Evolutionary conservation across 2,113 vertebrate genomes (phyloP).

Genomic region (Dicerorhinus sumatrensis): DNA sequence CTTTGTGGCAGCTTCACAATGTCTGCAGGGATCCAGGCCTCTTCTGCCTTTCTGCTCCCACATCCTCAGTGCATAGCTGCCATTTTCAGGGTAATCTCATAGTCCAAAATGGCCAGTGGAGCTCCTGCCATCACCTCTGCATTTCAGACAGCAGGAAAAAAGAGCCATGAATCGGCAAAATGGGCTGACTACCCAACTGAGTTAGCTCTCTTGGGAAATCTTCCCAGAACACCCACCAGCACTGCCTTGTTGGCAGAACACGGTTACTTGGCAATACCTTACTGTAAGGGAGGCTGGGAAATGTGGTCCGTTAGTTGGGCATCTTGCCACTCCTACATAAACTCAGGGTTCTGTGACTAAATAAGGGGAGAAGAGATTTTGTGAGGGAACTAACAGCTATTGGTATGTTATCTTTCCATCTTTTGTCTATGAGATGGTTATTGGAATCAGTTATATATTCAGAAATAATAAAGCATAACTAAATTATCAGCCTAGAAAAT

Average conservation of each 20-base stretch:
- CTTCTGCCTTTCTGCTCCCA: background rate
- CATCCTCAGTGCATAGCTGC: background rate
- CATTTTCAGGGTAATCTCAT: background rate
- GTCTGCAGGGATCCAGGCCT: background rate
- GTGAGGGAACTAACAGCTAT: background rate
- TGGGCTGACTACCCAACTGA: background rate
- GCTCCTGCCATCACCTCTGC: background rate
- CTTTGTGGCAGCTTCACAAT: background rate
- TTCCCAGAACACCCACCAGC: background rate
- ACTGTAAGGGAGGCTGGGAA: background rate
- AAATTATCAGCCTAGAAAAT: background rate
- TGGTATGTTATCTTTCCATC: background rate
- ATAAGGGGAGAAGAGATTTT: background rate
- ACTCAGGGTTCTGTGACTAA: background rate
- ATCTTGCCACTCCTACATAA: background rate
- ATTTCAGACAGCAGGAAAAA: background rate
- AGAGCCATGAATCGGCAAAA: background rate
- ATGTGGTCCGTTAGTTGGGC: background rate
- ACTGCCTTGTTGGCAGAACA: background rate
- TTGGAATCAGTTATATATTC: background rate
- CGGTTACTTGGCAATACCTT: background rate
- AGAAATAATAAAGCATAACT: background rate
- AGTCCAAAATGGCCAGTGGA: background rate
- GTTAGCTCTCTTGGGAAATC: background rate
- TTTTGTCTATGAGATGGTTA: background rate